Evolutionary conservation across 2,797 vertebrate species (phyloP).

Genomic region (Limosa lapponica): DNA sequence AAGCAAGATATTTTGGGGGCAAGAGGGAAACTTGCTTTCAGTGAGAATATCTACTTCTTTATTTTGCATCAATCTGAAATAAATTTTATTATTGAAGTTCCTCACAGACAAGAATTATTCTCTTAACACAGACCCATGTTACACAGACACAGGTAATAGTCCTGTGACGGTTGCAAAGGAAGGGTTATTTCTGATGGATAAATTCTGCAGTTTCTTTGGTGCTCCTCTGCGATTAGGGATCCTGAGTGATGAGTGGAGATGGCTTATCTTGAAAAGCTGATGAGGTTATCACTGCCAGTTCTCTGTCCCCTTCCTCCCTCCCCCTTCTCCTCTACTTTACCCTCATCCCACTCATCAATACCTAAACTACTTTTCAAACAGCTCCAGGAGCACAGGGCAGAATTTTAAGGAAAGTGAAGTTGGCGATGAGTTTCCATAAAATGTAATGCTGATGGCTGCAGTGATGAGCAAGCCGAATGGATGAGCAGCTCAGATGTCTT

Average conservation of each 20-base stretch:
- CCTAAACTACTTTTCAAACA: conserved; percentile 22
- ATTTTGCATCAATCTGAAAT: not conserved
- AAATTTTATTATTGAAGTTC: not conserved
- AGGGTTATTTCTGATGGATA: not conserved
- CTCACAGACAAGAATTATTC: not conserved
- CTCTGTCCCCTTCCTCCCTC: not conserved
- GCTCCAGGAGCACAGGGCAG: not conserved
- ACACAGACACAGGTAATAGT: not conserved
- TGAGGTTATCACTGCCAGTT: conserved; percentile 24
- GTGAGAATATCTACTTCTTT: not conserved
- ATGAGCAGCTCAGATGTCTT: conserved; percentile 22
- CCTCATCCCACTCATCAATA: conserved; percentile 6
- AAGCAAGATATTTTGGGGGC: fast-evolving
- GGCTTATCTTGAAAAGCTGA: not conserved
- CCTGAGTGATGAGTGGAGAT: not conserved
- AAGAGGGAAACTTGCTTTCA: not conserved
- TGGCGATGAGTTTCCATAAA: not conserved
- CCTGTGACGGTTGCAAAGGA: not conserved
- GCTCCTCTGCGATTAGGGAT: not conserved
- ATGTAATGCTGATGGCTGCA: conserved; percentile 9
- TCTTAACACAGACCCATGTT: not conserved
- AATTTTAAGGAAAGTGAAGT: conserved; percentile 22
- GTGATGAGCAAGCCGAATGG: conserved; percentile 21
- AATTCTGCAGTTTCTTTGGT: not conserved
- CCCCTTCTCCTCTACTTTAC: not conserved